Evolutionary conservation across 2,888 invertebrate genomes (phyloP), one percentile per base, ranked within the genome.

Genomic region (Synergus umbraculus): DNA sequence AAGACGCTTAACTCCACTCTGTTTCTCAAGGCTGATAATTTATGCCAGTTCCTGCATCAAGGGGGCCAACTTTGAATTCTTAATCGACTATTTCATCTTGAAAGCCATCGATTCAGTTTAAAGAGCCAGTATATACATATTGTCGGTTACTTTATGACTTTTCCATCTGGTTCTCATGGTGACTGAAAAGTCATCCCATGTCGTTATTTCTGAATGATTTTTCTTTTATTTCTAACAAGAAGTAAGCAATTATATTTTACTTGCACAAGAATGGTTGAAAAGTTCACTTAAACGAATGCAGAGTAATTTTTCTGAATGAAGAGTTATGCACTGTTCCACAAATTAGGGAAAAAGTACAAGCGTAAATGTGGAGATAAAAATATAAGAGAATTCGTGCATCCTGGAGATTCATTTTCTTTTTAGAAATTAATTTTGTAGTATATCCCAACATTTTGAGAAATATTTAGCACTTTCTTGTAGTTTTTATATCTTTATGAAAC

Each of bases 31-130:
- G 15, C 37, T 41, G 37, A 10, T 73, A 73, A 73, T 73, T 73
- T 73, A 54, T 54, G n/a, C 54, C n/a, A 18, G 15, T 73, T 58
- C 73, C 37, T 73, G 22, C 18, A 46, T 41, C 41, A 65, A 41
- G 60, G 10, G 60, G 1, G 22, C 22, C 22, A 63, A 66, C 66
- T 66, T 66, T 18, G 41, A 44, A 43, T 66, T 66, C 41, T 66
- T 66, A 43, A 66, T 66, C 41, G 64, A 15, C 41, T 15, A 41
- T 64, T 64, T 64, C n/a, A n/a, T 4, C n/a, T 18, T 66, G n/a
- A 4, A 5, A 18, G 43, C 4, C 9, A 63, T 63, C 29, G 29
- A 63, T 29, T 29, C 13, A 1, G 63, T 13, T 29, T 63, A 0
- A 63, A 12, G 13, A 29, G 63, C 13, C 12, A 7, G 63, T 10